Percentiles rank a stretch among this genome's conserved stretches.
Evolutionary conservation across 1,140 invertebrate species (phyloP).

Genomic region (Hydropsyche tenuis): DNA sequence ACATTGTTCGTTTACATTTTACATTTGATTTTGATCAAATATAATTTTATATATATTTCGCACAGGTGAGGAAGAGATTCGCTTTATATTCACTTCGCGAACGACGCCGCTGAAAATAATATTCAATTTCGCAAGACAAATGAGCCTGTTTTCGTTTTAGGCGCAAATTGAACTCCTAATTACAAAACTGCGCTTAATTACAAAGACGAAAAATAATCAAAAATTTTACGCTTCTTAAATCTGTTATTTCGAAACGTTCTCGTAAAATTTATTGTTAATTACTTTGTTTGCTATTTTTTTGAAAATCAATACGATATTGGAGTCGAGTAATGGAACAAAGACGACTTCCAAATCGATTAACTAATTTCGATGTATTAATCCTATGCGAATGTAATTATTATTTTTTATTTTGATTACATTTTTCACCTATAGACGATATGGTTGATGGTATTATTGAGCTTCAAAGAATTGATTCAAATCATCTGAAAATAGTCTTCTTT

Average conservation of each 20-base stretch:
- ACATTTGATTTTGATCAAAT: not conserved
- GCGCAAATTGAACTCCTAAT: slow-evolving; percentile 15
- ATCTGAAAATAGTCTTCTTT: no score
- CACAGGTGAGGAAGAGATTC: not conserved
- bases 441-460: no score
- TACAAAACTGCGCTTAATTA: slow-evolving; percentile 8
- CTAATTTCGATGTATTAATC: no score
- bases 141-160: slow-evolving; percentile 8
- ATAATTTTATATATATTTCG: not conserved
- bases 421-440: no score
- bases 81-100: not conserved
- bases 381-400: no score
- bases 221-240: slow-evolving; percentile 5
- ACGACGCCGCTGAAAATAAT: slow-evolving; percentile 2
- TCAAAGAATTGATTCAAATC: no score
- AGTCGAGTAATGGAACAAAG: no score
- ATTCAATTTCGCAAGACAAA: slow-evolving; percentile 12
- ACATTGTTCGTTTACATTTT: not conserved
- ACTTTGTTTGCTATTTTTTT: no score
- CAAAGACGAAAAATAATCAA: slow-evolving; percentile 17
- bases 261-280: no score
- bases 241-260: not conserved
- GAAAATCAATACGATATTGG: no score
- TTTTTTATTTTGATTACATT: no score
- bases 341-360: no score